These are phyloP conservation scores for Leptinotarsa juncta DNA, from an alignment of 2,888 invertebrate genomes.

Conservation along the genomic window DNA sequence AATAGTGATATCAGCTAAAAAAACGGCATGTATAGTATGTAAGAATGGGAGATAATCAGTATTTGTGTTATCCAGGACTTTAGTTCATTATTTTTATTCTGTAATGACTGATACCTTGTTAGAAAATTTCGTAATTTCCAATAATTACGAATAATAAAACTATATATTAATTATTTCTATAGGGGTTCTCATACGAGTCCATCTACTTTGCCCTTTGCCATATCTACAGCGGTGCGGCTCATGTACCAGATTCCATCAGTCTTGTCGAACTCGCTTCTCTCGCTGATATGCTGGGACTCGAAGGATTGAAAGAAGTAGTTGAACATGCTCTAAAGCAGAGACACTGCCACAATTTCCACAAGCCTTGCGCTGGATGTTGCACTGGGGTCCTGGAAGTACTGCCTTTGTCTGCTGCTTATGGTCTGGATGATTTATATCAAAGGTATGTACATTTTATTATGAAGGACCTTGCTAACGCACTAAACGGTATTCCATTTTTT, in stretches of 20 bases:
- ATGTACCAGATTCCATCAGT: constrained; percentile 87
- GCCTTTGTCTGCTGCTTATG: constrained; percentile 86
- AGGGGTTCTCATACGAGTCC: constrained; percentile 83
- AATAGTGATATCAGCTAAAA: too few relatives aligned
- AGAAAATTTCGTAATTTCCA: too few relatives aligned
- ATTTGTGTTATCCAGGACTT: too few relatives aligned
- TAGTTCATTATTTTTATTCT: too few relatives aligned
- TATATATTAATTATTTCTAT: constrained; percentile 37
- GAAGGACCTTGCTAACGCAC: neutral
- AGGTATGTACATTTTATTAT: constrained; percentile 69
- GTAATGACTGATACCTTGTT: too few relatives aligned
- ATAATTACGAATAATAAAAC: neutral
- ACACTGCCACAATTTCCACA: constrained; percentile 95
- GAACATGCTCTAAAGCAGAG: constrained; percentile 81
- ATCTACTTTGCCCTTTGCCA: constrained; percentile 93
- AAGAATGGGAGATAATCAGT: too few relatives aligned
- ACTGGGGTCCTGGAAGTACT: constrained; percentile 87
- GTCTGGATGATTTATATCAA: constrained; percentile 87
- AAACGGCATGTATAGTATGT: too few relatives aligned
- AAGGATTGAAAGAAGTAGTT: constrained; percentile 92
- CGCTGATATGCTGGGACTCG: constrained; percentile 89
- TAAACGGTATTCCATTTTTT: neutral
- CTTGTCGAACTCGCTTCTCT: constrained; percentile 88
- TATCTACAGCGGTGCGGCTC: constrained; percentile 92
- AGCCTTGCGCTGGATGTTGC: constrained; percentile 90